Base-by-base conservation (phyloP, 2,113 vertebrate species). In the Mixornis gularis region DNA sequence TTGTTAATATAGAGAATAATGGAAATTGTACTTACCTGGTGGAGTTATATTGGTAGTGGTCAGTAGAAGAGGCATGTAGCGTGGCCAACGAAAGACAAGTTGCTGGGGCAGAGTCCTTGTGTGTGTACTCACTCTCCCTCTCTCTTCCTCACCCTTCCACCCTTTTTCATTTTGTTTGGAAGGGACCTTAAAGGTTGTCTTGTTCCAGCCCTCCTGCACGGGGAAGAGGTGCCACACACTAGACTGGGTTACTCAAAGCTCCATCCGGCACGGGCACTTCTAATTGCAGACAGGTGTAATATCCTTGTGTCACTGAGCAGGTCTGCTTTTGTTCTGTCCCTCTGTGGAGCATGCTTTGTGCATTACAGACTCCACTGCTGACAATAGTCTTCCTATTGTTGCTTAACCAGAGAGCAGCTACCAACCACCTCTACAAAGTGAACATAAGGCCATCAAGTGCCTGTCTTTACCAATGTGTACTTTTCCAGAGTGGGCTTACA, bases 31-130 rank as follows among this genome's bases (percentile, higher is more conserved):
- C 17, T 63, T 69, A 26, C 1, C 59, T 44, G 12, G 13, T 60
- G 19, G 19, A 48, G 29, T 17, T 84, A 21, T 4, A 7, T 5
- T 14, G 27, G 15, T 18, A 53, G 44, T 4, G 63, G 30, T 52
- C 16, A 66, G 26, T 21, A 34, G 40, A 79, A 72, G 65, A 71
- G n/a, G 3, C 12, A 26, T 17, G 12, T 38, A 27, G 22, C 17
- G 8, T 58, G 49, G 24, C 25, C 25, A 80, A 3, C 9, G 34
- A 63, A 52, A 62, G 13, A 26, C 27, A 62, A 69, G 30, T 32
- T 52, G 4, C 1, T 48, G 27, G 8, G 2, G 5, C 7, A 48
- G 30, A 6, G 12, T 5, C 2, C 0, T 0, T 22, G 3, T 38
- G 9, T 25, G 10, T 18, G 21, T 11, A 7, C 4, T 51, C 24